Base-by-base conservation (phyloP, 1,140 invertebrate genomes). In the Saccostrea glomerata region DNA sequence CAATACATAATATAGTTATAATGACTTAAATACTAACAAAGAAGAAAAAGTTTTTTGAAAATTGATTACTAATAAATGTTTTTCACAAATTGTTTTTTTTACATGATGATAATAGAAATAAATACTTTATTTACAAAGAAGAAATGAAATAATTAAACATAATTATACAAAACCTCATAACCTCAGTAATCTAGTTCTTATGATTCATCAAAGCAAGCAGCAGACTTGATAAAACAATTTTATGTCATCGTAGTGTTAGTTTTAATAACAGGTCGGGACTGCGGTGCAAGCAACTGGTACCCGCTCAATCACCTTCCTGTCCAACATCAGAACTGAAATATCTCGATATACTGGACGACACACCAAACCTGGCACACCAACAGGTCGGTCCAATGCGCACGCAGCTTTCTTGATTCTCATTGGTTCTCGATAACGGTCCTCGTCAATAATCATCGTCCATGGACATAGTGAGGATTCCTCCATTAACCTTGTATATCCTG, bases 401-500 rank as follows among this genome's bases (percentile, higher is more conserved):
- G 47, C 82, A 3, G 82, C 82, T 55, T 84, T 17, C 5, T 47
- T 55, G 1, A 54, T 55, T 54, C 54, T 54, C 0, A 84, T 84
- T 84, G 82, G 82, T 20, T 84, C n/a, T 47, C 82, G 82, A 25
- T 30, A 84, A 15, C 82, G 40, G 15, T 84, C 23, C 47, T 56
- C 54, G n/a, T 56, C 40, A 56, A 55, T 54, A 11, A 47, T 56
- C 40, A 54, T 54, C n/a, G 40, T 84, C 82, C 82, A 84, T 15
- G 40, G 82, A 55, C 82, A 84, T n/a, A 84, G 12, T 5, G 82
- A 84, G 9, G 23, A 12, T 47, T 84, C 82, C 20, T 54, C 54
- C 23, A 84, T 55, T 7, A 30, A 25, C 11, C 7, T 30, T 12
- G 9, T 55, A 12, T 36, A 36, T 20, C 54, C 40, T 3, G n/a